Conservation (phyloP, 2,797 vertebrate species). For the Rhinatrema bivittatum region DNA sequence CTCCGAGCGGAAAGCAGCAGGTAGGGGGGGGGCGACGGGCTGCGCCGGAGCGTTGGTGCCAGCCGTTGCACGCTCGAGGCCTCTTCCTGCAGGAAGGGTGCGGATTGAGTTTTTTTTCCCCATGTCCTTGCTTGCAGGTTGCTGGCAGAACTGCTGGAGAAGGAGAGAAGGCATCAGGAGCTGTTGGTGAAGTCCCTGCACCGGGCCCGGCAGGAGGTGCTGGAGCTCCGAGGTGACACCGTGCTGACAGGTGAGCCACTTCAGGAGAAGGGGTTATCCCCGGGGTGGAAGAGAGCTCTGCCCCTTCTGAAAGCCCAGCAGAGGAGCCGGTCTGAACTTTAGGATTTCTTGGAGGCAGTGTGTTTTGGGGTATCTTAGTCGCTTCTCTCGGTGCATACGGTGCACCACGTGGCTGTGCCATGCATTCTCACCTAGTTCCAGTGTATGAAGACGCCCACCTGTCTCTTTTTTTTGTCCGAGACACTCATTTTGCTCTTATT, state of each 20-base stretch:
- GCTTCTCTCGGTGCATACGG: no score
- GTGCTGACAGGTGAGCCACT: conserved; percentile 27
- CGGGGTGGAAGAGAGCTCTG: no score
- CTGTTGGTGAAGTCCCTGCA: conserved; percentile 51
- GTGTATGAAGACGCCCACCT: no score
- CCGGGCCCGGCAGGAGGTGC: conserved; percentile 32
- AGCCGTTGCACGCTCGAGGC: neutral
- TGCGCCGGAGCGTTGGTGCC: neutral
- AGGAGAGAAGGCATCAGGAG: conserved; percentile 70
- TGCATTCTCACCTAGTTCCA: no score
- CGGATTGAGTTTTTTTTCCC: neutral
- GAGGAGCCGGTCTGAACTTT: no score
- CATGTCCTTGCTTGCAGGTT: conserved; percentile 52
- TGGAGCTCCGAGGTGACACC: conserved; percentile 12
- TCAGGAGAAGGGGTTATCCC: neutral
- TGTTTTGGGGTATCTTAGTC: no score
- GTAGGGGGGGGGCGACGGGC: conserved; percentile 28
- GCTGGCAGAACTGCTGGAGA: conserved; percentile 63
- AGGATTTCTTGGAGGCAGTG: no score
- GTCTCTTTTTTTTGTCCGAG: no score
- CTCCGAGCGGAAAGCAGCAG: conserved; percentile 63
- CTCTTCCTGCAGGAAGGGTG: fast-evolving
- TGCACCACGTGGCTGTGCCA: no score
- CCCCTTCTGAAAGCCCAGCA: no score
- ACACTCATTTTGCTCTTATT: no score